phyloP scores from a whole-genome alignment of 1,140 invertebrate species.

The Lasaia peninsularis region DNA sequence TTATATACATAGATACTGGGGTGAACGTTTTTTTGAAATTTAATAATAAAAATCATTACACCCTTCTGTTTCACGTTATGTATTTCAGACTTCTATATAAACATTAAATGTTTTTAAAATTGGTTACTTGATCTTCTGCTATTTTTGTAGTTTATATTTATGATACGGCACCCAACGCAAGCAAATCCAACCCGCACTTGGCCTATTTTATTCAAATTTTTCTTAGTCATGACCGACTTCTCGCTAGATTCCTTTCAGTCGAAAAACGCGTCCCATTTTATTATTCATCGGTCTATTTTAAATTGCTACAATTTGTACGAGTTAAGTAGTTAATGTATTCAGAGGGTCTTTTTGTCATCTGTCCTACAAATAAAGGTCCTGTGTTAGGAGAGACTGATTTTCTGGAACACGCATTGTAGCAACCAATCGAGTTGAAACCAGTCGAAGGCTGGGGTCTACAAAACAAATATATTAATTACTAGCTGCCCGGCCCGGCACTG shows the following conservation, averaged over 20 bases:
- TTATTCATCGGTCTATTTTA: constrained; percentile 31
- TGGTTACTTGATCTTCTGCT: background rate
- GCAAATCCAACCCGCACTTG: too few species aligned
- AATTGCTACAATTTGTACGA: constrained; percentile 31
- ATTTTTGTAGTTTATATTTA: too few species aligned
- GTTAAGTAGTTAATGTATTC: constrained; percentile 31
- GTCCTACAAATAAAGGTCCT: constrained; percentile 25
- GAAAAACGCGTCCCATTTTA: constrained; percentile 14
- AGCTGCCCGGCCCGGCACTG: too few species aligned
- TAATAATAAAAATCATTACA: too few species aligned
- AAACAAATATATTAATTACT: too few species aligned
- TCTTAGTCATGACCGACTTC: background rate
- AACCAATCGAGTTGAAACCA: background rate
- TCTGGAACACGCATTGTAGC: background rate
- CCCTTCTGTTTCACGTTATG: too few species aligned
- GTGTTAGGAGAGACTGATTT: constrained; percentile 20
- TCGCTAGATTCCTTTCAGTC: constrained; percentile 19
- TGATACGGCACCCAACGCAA: too few species aligned
- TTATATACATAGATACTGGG: too few species aligned
- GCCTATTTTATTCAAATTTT: background rate
- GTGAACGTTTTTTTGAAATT: too few species aligned
- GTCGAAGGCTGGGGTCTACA: background rate
- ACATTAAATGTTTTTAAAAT: background rate
- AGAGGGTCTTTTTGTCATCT: constrained; percentile 28
- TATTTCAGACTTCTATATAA: too few species aligned